A percentile compares a stretch with the other conserved stretches of the same genome.
Conservation (phyloP, 2,797 vertebrate species). For the Amphiprion clarkii region DNA sequence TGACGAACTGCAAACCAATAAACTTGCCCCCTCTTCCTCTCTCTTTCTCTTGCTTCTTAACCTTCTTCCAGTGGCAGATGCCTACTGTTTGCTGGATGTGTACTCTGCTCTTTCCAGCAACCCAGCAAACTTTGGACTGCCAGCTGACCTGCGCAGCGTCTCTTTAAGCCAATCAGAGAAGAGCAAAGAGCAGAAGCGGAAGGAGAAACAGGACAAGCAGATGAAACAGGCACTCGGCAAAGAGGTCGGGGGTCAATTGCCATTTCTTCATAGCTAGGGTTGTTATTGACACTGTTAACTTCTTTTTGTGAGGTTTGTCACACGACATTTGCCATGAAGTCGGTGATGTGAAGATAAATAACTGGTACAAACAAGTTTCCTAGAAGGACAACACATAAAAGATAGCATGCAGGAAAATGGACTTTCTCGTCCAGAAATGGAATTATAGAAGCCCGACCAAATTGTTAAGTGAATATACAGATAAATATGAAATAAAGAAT, state of each 20-base stretch:
- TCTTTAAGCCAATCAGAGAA: conserved; percentile 51
- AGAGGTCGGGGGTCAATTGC: conserved; percentile 59
- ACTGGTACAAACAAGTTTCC: background rate
- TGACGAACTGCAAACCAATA: conserved; percentile 41
- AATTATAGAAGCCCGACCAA: background rate
- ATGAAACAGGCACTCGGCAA: conserved; percentile 36
- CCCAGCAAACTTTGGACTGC: conserved; percentile 80
- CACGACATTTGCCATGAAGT: background rate
- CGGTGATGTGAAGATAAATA: background rate
- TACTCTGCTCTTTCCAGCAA: conserved; percentile 82
- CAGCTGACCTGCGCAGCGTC: conserved; percentile 71
- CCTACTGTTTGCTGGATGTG: conserved; percentile 91
- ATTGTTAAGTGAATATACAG: background rate
- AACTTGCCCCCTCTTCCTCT: background rate
- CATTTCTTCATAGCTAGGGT: background rate
- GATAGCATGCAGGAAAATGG: background rate
- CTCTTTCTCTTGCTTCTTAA: conserved; percentile 26
- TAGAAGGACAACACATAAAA: background rate
- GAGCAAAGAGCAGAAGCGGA: conserved; percentile 65
- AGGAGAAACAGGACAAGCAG: conserved; percentile 67
- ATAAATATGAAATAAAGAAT: background rate
- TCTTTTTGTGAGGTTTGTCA: conserved; percentile 2
- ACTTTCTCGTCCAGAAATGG: background rate
- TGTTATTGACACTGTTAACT: background rate
- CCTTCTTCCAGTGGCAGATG: conserved; percentile 84